phyloP scores from a whole-genome alignment of 1,140 invertebrate species.

The Tetraneura akinire region DNA sequence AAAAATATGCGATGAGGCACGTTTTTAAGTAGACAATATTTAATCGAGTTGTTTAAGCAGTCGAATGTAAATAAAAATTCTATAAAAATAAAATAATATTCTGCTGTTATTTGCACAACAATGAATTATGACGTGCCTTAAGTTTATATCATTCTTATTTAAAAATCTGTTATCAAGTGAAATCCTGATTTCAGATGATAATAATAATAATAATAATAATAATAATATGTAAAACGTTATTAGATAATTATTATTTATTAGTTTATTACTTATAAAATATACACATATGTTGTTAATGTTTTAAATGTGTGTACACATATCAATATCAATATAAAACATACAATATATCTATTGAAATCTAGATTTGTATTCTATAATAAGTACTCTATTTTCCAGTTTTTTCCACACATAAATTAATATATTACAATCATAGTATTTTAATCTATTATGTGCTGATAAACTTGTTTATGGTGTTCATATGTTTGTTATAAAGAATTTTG shows the following conservation, averaged over 20 bases:
- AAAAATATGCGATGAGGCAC: neutral
- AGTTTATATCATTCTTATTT: neutral
- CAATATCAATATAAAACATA: too few relatives aligned
- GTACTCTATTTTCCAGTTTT: neutral
- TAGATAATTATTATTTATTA: conserved; percentile 4
- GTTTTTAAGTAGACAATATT: neutral
- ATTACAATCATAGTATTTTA: neutral
- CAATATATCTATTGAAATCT: neutral
- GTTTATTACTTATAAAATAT: too few relatives aligned
- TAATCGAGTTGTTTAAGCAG: neutral
- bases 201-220: too few relatives aligned
- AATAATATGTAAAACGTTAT: neutral
- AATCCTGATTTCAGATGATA: neutral
- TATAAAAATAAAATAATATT: conserved; percentile 1
- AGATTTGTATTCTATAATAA: neutral
- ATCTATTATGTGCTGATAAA: conserved; percentile 1
- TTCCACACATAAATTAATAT: neutral
- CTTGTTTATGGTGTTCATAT: neutral
- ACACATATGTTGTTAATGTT: too few relatives aligned
- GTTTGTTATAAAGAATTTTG: neutral
- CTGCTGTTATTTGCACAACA: neutral
- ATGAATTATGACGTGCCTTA: neutral
- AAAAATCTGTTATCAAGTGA: neutral
- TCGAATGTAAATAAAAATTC: neutral
- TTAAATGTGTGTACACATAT: too few relatives aligned